Base-by-base conservation (phyloP, 2,797 vertebrate species). In the Hydrolagus colliei region DNA sequence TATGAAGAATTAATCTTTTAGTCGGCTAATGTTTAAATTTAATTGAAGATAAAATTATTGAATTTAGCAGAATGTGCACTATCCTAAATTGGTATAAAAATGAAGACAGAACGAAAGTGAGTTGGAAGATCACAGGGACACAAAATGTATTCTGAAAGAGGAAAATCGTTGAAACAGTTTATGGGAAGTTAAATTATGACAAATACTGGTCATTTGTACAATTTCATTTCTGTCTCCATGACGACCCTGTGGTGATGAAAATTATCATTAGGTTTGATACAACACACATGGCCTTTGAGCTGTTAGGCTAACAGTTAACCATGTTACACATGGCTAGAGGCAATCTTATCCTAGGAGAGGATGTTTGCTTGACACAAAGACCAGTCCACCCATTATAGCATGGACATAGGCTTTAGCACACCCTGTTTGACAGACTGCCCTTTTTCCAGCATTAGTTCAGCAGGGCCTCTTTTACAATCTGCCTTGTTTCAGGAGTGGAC, bases 351-450 rank as follows among this genome's bases (percentile, higher is more conserved):
- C 86, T 91, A 89, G 90, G 89, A 90, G 92, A 90, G 91, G 91
- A 94, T 95, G 93, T 93, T 94, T 95, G 93, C 91, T 88, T 91
- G 91, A 92, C 90, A 89, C 91, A 94, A 93, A 94, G 94, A 95
- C 93, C 91, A 92, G 91, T 90, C 91, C 93, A 90, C 92, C 91
- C 92, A 71, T 41, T 84, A 41, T 20, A 84, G 65, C 9, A 4
- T 20, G 79, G 65, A 84, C 65, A 7, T 20, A 12, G 79, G 32
- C 32, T 35, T n/a, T 41, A 84, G 65, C 65, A n/a, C 79, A 71
- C 79, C 79, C 79, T 84, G 14, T 35, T 68, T 41, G 79, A 68
- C 9, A 68, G 16, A 16, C 79, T 82, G 79, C 18, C 65, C 79
- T 68, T 82, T 41, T 77, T 71, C 63, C 8, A 71, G 79, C 65